Base-by-base conservation (phyloP, 2,888 invertebrate genomes). In the Andrena bicolor region DNA sequence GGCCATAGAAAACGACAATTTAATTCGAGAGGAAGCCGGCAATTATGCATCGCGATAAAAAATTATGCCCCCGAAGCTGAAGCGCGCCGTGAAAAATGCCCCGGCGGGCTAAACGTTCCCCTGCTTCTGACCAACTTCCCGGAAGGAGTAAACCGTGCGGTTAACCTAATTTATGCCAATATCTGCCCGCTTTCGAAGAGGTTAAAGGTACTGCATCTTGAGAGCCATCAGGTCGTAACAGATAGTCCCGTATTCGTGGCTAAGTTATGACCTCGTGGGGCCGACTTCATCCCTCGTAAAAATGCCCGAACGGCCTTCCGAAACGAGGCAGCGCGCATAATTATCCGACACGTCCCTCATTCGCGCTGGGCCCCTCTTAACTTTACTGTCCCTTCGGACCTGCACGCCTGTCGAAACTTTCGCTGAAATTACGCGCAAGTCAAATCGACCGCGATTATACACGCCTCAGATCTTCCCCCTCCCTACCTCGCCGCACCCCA, bases 121-220 rank as follows among this genome's bases (percentile, higher is more conserved):
- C 72, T 58, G 78, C 75, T 80, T 56, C 56, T 56, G 80, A 35
- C 61, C 76, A 69, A 68, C 80, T 88, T 88, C 85, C 84, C 86
- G 88, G 88, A 88, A 88, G 88, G 65, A 86, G 84, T 79, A 82
- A 84, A 84, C 77, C 81, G 61, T 51, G 76, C 83, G 66, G 86
- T 87, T 88, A 87, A 86, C 79, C 87, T 88, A 88, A 88, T 88
- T 88, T 88, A 88, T 88, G 84, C 88, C 87, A 82, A 87, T 88
- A 87, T 83, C 82, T 72, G 23, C 13, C 30, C 49, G 74, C 80
- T 56, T 35, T 64, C 80, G 76, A 65, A 77, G 73, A 88, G 86
- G 88, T 88, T 88, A 88, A 88, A 88, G 84, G 80, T 88, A 85
- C 76, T 84, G 86, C 86, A 81, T 86, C 85, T 85, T 75, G 81